Percentiles rank a stretch among this genome's conserved stretches.
phyloP scores from a whole-genome alignment of 1,140 invertebrate species.

The Ylistrum balloti region DNA sequence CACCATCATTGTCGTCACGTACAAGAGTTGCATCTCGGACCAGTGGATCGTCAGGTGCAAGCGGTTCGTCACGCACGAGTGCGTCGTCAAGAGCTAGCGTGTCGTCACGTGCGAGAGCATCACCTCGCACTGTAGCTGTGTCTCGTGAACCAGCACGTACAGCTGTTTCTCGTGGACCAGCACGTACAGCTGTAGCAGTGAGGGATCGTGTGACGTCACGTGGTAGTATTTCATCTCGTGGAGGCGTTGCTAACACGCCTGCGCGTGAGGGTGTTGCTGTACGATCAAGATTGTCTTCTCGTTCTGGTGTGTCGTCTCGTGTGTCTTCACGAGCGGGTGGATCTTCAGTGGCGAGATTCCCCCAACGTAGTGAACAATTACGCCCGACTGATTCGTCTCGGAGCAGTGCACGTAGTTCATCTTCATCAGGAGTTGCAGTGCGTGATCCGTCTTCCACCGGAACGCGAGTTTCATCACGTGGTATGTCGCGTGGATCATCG shows the following conservation, averaged over 20 bases:
- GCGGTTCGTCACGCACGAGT: background rate
- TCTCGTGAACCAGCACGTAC: background rate
- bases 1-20: background rate
- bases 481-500: background rate
- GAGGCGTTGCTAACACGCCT: background rate
- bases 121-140: background rate
- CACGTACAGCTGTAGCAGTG: background rate
- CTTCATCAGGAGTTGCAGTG: background rate
- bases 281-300: background rate
- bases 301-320: background rate
- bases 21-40: background rate
- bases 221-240: background rate
- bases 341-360: background rate
- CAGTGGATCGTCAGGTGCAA: background rate
- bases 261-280: background rate
- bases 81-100: too few species aligned
- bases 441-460: background rate
- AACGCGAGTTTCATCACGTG: background rate
- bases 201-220: background rate
- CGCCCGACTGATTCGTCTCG: background rate
- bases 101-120: background rate
- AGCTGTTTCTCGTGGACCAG: background rate
- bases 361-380: background rate
- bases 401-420: background rate
- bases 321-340: background rate